Conservation (phyloP, 2,888 invertebrate genomes). For the Meteorus colon region DNA sequence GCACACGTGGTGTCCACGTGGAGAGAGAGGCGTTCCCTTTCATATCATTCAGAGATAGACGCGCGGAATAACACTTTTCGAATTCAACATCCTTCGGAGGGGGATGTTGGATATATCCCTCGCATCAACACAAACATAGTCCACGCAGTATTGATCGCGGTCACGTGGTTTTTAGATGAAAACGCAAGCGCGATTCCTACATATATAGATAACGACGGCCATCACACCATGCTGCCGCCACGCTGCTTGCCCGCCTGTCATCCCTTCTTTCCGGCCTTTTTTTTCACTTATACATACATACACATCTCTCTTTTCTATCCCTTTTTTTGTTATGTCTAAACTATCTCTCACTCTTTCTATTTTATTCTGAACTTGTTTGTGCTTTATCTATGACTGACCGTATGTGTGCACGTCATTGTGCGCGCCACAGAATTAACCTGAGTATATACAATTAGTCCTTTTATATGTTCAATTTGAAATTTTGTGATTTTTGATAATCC, state of each 20-base stretch:
- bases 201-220: conserved; percentile 63
- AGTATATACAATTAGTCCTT: not conserved
- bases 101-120: conserved; percentile 27
- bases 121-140: conserved; percentile 38
- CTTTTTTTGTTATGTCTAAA: conserved; percentile 25
- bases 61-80: conserved; percentile 73
- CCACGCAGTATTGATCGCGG: conserved; percentile 67
- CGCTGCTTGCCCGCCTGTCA: conserved; percentile 64
- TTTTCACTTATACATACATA: conserved; percentile 31
- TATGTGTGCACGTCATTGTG: conserved; percentile 42
- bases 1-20: conserved; percentile 70
- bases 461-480: not conserved
- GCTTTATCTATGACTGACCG: conserved; percentile 40
- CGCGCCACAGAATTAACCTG: not conserved
- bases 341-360: conserved; percentile 36
- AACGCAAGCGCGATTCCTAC: conserved; percentile 74
- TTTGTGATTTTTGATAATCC: not conserved
- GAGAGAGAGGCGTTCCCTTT: conserved; percentile 70
- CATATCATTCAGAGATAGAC: conserved; percentile 74
- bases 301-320: conserved; percentile 14
- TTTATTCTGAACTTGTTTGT: conserved; percentile 33
- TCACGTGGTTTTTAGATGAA: conserved; percentile 71
- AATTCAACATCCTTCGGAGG: conserved; percentile 70
- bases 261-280: conserved; percentile 52
- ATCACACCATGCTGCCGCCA: conserved; percentile 74